phyloP scores from a whole-genome alignment of 2,797 vertebrate genomes.

The Myotis vivesi region DNA sequence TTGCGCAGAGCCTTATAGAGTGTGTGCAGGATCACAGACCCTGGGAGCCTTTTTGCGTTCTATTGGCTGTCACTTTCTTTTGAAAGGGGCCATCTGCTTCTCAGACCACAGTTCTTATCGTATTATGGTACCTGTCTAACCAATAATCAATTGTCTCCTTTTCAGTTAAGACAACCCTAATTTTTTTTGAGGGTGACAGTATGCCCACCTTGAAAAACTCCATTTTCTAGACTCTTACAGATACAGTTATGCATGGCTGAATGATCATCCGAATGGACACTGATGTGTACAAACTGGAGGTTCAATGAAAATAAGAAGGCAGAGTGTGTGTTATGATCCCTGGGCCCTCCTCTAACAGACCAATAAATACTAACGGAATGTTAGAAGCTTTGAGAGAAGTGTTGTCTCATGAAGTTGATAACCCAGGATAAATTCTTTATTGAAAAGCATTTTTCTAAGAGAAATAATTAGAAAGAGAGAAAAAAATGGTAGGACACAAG shows the following conservation, averaged over 20 bases:
- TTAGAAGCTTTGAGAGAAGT: neutral
- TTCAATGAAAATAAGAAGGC: neutral
- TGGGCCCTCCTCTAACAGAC: neutral
- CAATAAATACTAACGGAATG: neutral
- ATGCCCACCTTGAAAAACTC: neutral
- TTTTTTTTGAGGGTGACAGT: neutral
- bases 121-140: neutral
- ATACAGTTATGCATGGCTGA: neutral
- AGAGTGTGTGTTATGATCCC: neutral
- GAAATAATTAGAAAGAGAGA: neutral
- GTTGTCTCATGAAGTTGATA: neutral
- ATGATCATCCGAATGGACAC: neutral
- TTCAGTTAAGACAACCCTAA: neutral
- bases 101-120: neutral
- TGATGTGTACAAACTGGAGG: neutral
- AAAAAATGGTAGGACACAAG: neutral
- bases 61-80: neutral
- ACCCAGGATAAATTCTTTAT: neutral
- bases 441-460: constrained; percentile 35
- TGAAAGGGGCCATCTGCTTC: neutral
- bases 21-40: neutral
- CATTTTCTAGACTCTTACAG: neutral
- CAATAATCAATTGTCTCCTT: neutral
- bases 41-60: neutral
- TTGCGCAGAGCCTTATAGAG: neutral